A percentile compares a stretch with the other conserved stretches of the same genome.
phyloP scores from a whole-genome alignment of 2,888 invertebrate species.

The Theodoxus fluviatilis region DNA sequence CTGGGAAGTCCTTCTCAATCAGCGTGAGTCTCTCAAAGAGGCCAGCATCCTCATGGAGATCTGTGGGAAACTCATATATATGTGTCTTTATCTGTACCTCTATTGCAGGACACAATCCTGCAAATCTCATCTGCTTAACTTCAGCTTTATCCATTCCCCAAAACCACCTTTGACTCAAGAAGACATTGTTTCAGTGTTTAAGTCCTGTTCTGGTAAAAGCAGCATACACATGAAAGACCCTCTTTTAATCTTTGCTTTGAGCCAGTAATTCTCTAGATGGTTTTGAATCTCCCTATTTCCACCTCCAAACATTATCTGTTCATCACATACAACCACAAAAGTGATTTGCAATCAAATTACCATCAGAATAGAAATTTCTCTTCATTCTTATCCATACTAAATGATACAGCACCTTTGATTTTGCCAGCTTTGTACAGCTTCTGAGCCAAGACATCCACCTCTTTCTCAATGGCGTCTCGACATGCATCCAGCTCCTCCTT shows the following conservation, averaged over 20 bases:
- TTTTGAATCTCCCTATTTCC: neutral
- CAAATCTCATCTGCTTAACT: too few species aligned
- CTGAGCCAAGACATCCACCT: slow-evolving; percentile 47
- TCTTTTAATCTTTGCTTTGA: too few species aligned
- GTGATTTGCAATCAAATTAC: neutral
- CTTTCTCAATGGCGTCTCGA: slow-evolving; percentile 36
- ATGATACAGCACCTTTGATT: slow-evolving; percentile 39
- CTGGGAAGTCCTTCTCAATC: slow-evolving; percentile 44
- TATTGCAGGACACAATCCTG: too few species aligned
- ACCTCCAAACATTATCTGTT: neutral
- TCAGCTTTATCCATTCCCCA: too few species aligned
- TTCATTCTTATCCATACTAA: neutral
- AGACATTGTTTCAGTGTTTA: too few species aligned
- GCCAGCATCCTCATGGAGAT: slow-evolving; percentile 37
- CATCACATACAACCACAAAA: neutral
- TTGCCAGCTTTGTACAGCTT: slow-evolving; percentile 46
- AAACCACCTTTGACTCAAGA: too few species aligned
- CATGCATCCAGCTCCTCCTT: slow-evolving; percentile 43
- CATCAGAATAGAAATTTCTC: neutral
- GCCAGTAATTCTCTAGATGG: too few species aligned
- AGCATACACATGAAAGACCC: too few species aligned
- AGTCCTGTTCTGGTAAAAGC: too few species aligned
- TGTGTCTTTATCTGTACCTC: too few species aligned
- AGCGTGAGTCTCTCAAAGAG: slow-evolving; percentile 39
- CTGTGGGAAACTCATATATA: slow-evolving; percentile 24